Evolutionary conservation across 2,113 vertebrate genomes (phyloP).

Genomic region (Chionodraco myersi): DNA sequence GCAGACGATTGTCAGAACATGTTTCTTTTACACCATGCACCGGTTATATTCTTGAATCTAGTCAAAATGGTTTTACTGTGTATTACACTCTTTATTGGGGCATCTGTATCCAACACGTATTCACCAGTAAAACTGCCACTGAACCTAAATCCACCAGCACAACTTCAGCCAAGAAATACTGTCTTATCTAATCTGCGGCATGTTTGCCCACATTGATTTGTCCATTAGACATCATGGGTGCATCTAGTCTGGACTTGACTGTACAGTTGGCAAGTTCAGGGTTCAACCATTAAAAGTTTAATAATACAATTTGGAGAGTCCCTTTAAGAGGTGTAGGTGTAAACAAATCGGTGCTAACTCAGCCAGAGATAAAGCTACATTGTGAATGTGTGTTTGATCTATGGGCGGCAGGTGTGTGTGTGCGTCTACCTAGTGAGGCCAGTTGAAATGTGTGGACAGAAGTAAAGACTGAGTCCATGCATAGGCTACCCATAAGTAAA

Average conservation of each 20-base stretch:
- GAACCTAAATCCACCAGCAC: constrained; percentile 13
- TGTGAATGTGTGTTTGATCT: constrained; percentile 3
- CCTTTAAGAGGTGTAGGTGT: not conserved
- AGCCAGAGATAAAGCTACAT: constrained; percentile 9
- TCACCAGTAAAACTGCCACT: not conserved
- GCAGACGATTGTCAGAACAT: not conserved
- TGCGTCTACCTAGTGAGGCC: not conserved
- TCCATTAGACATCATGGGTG: not conserved
- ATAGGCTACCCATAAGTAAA: constrained; percentile 5
- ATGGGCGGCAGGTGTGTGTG: too few relatives aligned
- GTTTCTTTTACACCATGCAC: too few relatives aligned
- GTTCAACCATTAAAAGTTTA: constrained; percentile 21
- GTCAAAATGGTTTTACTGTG: not conserved
- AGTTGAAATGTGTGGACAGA: not conserved
- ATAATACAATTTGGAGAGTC: not conserved
- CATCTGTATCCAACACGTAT: not conserved
- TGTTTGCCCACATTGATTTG: constrained; percentile 62
- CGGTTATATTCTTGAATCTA: not conserved
- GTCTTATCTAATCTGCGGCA: constrained; percentile 57
- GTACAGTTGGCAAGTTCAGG: constrained; percentile 40
- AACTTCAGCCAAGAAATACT: not conserved
- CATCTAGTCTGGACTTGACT: constrained; percentile 37
- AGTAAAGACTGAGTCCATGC: not conserved
- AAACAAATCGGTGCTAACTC: constrained; percentile 34
- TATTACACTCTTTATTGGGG: not conserved